These are phyloP conservation scores for Hippoglossus hippoglossus DNA, from an alignment of 2,797 vertebrate genomes.

Conservation along the genomic window DNA sequence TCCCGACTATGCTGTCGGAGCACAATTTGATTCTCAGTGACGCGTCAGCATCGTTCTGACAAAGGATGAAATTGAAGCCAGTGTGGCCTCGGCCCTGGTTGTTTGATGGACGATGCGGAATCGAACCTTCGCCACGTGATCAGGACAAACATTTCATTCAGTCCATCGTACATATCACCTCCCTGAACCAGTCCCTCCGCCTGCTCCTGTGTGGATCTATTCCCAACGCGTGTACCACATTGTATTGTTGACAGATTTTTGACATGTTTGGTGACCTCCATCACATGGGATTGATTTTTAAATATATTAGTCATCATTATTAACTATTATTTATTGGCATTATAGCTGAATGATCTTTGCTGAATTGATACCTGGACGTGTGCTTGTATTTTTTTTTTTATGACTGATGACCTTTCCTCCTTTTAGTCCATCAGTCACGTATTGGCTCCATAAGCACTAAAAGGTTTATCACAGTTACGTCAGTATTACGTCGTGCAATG, in stretches of 20 bases:
- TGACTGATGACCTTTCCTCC: constrained; percentile 41
- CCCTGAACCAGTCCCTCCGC: constrained; percentile 2
- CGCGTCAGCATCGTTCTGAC: constrained; percentile 29
- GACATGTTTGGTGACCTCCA: constrained; percentile 46
- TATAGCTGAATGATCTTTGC: constrained; percentile 61
- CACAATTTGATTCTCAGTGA: constrained; percentile 13
- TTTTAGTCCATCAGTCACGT: constrained; percentile 52
- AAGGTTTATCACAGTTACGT: constrained; percentile 49
- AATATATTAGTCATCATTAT: constrained; percentile 62
- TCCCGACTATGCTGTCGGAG: not conserved
- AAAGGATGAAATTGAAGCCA: not conserved
- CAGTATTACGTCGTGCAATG: constrained; percentile 82
- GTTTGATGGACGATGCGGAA: constrained; percentile 4
- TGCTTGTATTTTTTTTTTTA: constrained; percentile 47
- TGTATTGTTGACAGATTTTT: constrained; percentile 42
- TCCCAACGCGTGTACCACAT: constrained; percentile 26
- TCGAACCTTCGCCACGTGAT: constrained; percentile 10
- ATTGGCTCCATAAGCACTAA: constrained; percentile 59
- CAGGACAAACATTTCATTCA: constrained; percentile 30
- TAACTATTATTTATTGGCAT: constrained; percentile 79
- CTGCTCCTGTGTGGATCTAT: constrained; percentile 38
- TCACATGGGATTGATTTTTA: constrained; percentile 53
- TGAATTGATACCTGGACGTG: constrained; percentile 30
- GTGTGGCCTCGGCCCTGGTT: not conserved
- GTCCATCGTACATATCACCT: constrained; percentile 15